Base-by-base conservation (phyloP, 92 coral and sea anemone genomes). In the Epizoanthus ramosus region DNA sequence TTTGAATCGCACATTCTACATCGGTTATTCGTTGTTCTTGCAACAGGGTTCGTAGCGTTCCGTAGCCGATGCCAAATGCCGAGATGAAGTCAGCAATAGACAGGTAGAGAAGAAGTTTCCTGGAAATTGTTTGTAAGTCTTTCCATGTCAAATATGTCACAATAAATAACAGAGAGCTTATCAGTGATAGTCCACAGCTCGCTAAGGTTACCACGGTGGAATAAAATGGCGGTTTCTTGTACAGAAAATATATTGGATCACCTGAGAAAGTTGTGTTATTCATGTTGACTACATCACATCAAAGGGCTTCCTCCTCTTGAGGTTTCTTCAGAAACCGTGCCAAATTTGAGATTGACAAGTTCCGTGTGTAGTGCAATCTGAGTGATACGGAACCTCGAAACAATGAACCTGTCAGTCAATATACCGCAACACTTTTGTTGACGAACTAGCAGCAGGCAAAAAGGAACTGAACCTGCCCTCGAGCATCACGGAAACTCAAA, bases 21-120 rank as follows among this genome's bases (percentile, higher is more conserved):
- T n/a, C 33, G 24, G 57, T 18, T 57, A 71, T 71, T 45, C 57
- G 28, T 47, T 71, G 75, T 12, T n/a, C 23, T n/a, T 15, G n/a
- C 3, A 71, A 17, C n/a, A 41, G 39, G 23, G 75, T 71, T 71
- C 57, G n/a, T 2, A 71, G 21, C 9, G 75, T 71, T 43, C 75
- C 75, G 41, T 71, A 71, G 58, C 75, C 75, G 31, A 71, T 71
- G 75, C 75, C 57, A 41, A 71, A 9, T 3, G 58, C 58, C 22
- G 75, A 71, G 31, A 71, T 25, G 57, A 71, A 71, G 33, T 71
- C 75, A 56, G 56, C 75, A 33, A 71, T 7, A 43, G 75, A 71
- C 5, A 71, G 75, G n/a, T 71, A 47, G 35, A 71, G 10, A 19
- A 71, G 56, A 39, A 71, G 75, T 71, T 71, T 71, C 57, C 75